Percentiles rank a stretch among this genome's conserved stretches.
Conservation (phyloP, 2,888 invertebrate genomes). For the Thymelicus lineola region DNA sequence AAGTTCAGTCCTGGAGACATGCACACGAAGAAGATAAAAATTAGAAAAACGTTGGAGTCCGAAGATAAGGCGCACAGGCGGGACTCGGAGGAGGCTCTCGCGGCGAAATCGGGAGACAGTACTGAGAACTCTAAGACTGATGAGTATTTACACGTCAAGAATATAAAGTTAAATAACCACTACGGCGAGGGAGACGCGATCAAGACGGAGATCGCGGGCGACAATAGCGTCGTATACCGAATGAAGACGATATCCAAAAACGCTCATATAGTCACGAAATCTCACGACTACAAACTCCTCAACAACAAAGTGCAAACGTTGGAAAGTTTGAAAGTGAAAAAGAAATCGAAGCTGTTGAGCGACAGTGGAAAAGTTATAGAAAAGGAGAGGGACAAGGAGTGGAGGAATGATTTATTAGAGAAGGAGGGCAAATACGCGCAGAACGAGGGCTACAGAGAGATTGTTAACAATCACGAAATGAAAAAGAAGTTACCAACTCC, state of each 20-base stretch:
- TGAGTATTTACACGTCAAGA: conserved; percentile 72
- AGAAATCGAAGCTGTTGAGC: conserved; percentile 70
- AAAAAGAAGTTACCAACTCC: conserved; percentile 78
- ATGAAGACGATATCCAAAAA: conserved; percentile 82
- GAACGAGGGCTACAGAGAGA: conserved; percentile 82
- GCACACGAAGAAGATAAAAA: conserved; percentile 84
- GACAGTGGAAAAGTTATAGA: conserved; percentile 63
- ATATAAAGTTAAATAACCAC: conserved; percentile 73
- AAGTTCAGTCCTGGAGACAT: conserved; percentile 79
- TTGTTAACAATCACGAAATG: conserved; percentile 68
- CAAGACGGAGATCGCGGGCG: conserved; percentile 74
- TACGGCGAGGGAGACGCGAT: conserved; percentile 65
- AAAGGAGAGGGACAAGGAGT: conserved; percentile 81
- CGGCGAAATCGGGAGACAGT: conserved; percentile 65
- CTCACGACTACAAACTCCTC: conserved; percentile 71
- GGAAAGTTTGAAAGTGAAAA: conserved; percentile 73
- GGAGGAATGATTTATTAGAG: conserved; percentile 84
- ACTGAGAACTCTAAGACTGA: conserved; percentile 73
- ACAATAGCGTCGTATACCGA: conserved; percentile 74
- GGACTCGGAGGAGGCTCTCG: conserved; percentile 66
- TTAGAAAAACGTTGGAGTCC: conserved; percentile 68
- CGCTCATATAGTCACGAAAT: conserved; percentile 80
- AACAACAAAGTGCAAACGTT: conserved; percentile 65
- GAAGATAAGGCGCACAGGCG: conserved; percentile 71
- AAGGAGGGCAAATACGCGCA: conserved; percentile 83